Percentiles rank a stretch among this genome's conserved stretches.
These are phyloP conservation scores for Drosophila nr. perissopoda DNA, from an alignment of 2,888 invertebrate genomes.

Conservation along the genomic window DNA sequence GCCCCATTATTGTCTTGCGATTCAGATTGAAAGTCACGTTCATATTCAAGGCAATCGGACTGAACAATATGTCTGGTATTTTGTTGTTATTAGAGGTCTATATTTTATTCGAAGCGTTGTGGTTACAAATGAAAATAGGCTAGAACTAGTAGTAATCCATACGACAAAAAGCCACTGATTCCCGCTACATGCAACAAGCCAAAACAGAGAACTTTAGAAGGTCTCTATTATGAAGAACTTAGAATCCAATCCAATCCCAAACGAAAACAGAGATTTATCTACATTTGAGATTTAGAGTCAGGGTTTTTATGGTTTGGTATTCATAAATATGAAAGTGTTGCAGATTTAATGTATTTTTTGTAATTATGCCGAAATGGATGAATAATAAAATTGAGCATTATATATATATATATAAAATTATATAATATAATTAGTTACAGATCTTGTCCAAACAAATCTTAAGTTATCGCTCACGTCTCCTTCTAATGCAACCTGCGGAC, in stretches of 20 bases:
- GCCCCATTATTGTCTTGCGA: neutral
- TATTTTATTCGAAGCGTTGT: neutral
- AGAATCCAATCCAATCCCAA: neutral
- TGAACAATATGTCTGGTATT: neutral
- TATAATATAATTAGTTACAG: no score
- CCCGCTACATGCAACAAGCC: neutral
- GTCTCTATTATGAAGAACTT: neutral
- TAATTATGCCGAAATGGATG: neutral
- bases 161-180: neutral
- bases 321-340: neutral
- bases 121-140: neutral
- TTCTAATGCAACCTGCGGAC: no score
- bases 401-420: no score
- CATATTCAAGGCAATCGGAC: slow-evolving; percentile 14
- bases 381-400: neutral
- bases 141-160: neutral
- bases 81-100: neutral
- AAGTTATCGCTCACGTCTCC: neutral
- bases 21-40: slow-evolving; percentile 22
- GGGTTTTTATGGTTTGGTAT: neutral
- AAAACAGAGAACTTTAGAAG: neutral
- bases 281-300: neutral
- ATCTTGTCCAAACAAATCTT: neutral
- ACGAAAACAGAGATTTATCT: no score
- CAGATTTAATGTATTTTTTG: no score